Percentiles rank a stretch among this genome's conserved stretches.
Evolutionary conservation across 30 jellyfish, hydroid and myxozoan genomes (phyloP).

Genomic region (Catostylus mosaicus): DNA sequence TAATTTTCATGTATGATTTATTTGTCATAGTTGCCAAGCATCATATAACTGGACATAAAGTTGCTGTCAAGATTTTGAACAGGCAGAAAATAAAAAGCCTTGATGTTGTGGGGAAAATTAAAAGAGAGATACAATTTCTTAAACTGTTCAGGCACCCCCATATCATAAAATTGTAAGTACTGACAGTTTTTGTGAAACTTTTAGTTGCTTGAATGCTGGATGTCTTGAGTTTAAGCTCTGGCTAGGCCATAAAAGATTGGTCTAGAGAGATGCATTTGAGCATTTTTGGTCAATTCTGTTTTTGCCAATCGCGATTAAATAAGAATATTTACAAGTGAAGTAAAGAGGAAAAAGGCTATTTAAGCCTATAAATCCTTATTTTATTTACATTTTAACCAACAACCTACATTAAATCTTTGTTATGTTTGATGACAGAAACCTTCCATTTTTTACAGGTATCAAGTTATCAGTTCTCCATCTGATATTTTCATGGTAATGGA

Average conservation of each 20-base stretch:
- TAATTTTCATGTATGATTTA: too few relatives aligned
- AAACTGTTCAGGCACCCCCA: conserved; percentile 98
- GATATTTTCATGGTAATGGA: conserved; percentile 99
- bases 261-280: too few relatives aligned
- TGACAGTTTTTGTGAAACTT: too few relatives aligned
- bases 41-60: conserved; percentile 97
- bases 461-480: conserved; percentile 98
- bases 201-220: too few relatives aligned
- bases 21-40: conserved; percentile 99
- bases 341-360: too few relatives aligned
- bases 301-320: too few relatives aligned
- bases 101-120: conserved; percentile 96
- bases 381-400: neutral
- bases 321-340: too few relatives aligned
- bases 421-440: neutral
- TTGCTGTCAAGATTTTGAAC: conserved; percentile 92
- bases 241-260: too few relatives aligned
- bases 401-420: neutral
- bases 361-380: too few relatives aligned
- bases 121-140: conserved; percentile 94
- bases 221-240: too few relatives aligned
- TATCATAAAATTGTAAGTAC: conserved; percentile 92
- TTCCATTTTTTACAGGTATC: conserved; percentile 66
- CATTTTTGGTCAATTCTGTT: too few relatives aligned
- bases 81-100: conserved; percentile 94